A percentile compares a stretch with the other conserved stretches of the same genome.
Evolutionary conservation across 2,113 vertebrate genomes (phyloP).

Genomic region (Phrynocephalus versicolor): DNA sequence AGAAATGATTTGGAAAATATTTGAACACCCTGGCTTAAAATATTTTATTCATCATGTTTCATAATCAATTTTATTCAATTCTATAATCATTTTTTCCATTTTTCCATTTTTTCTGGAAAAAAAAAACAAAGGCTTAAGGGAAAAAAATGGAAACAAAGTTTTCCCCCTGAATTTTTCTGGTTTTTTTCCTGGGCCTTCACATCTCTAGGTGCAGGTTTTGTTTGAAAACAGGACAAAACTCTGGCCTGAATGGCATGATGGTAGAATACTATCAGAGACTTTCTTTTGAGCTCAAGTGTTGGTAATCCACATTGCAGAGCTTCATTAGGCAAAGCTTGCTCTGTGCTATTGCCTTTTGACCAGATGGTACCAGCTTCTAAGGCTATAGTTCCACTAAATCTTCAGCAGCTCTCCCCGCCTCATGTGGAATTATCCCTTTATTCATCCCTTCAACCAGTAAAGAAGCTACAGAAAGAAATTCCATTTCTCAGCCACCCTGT

Average conservation of each 20-base stretch:
- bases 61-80: too few species aligned
- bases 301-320: neutral
- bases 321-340: neutral
- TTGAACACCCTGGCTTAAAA: too few species aligned
- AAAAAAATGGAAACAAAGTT: too few species aligned
- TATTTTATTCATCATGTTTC: too few species aligned
- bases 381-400: neutral
- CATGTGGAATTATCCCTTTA: neutral
- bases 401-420: neutral
- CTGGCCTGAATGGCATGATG: neutral
- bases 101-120: too few species aligned
- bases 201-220: neutral
- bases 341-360: neutral
- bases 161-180: too few species aligned
- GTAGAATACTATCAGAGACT: neutral
- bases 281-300: neutral
- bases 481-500: neutral
- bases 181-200: too few species aligned
- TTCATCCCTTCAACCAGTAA: neutral
- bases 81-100: too few species aligned
- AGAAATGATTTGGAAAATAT: too few species aligned
- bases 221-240: neutral
- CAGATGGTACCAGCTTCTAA: slow-evolving; percentile 3
- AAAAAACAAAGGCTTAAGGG: too few species aligned
- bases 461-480: neutral